A percentile compares a stretch with the other conserved stretches of the same genome.
Evolutionary conservation across 2,113 vertebrate species (phyloP).

Genomic region (Calyptommatus sinebrachiatus): DNA sequence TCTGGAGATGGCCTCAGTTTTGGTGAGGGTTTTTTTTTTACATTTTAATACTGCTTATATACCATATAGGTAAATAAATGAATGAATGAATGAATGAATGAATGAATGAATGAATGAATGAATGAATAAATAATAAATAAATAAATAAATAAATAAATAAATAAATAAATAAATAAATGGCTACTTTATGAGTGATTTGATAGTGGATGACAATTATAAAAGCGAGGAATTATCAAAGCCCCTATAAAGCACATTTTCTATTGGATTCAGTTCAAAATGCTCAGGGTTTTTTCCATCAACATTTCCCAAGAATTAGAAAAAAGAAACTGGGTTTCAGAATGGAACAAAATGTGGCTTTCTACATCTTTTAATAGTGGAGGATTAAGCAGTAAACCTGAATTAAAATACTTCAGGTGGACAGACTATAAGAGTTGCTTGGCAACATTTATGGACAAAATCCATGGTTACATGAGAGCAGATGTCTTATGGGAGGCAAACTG

Average conservation of each 20-base stretch:
- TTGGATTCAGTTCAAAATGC: constrained; percentile 26
- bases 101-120: no score
- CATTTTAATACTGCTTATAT: no score
- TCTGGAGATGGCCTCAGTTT: no score
- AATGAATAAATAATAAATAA: no score
- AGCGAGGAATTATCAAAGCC: not conserved
- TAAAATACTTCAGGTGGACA: constrained; percentile 36
- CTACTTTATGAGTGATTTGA: no score
- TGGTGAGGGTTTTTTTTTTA: no score
- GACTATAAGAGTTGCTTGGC: constrained; percentile 38
- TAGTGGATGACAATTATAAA: not conserved
- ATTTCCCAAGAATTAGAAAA: not conserved
- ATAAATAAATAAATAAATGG: no score
- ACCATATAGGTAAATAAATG: no score
- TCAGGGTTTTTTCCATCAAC: not conserved
- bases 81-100: no score
- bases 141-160: no score
- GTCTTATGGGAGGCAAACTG: constrained; percentile 20
- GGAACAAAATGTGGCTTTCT: constrained; percentile 31
- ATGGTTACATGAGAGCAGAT: constrained; percentile 33
- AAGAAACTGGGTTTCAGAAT: not conserved
- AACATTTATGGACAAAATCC: constrained; percentile 39
- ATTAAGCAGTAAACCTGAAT: constrained; percentile 42
- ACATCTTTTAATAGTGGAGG: constrained; percentile 28
- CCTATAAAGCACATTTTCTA: not conserved